Conservation (phyloP, 2,797 vertebrate species). For the Anguilla pacifica region DNA sequence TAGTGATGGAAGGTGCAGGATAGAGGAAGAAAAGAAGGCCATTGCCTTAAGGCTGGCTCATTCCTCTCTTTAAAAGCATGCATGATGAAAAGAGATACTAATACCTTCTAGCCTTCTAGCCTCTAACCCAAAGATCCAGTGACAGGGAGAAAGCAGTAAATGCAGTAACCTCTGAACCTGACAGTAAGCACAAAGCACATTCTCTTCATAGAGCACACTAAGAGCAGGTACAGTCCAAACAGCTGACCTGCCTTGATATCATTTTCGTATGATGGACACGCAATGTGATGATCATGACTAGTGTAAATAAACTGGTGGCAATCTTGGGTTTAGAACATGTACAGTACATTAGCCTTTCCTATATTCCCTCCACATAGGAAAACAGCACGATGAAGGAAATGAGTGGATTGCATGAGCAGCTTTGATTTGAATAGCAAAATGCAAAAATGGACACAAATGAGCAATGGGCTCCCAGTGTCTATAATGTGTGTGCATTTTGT, state of each 20-base stretch:
- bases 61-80: constrained; percentile 6
- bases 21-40: constrained; percentile 15
- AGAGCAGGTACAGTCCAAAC: background rate
- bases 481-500: background rate
- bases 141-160: constrained; percentile 20
- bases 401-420: background rate
- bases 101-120: constrained; percentile 9
- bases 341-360: background rate
- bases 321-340: background rate
- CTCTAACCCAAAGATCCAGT: background rate
- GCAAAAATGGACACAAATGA: background rate
- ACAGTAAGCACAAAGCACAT: background rate
- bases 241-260: background rate
- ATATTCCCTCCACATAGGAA: background rate
- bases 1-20: background rate
- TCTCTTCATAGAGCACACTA: background rate
- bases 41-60: background rate
- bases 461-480: background rate
- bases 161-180: constrained; percentile 26
- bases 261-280: background rate
- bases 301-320: background rate
- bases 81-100: constrained; percentile 10
- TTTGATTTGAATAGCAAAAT: background rate
- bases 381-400: background rate
- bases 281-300: background rate